Base-by-base conservation (phyloP, 1,140 invertebrate species). In the Drosophila truncata region DNA sequence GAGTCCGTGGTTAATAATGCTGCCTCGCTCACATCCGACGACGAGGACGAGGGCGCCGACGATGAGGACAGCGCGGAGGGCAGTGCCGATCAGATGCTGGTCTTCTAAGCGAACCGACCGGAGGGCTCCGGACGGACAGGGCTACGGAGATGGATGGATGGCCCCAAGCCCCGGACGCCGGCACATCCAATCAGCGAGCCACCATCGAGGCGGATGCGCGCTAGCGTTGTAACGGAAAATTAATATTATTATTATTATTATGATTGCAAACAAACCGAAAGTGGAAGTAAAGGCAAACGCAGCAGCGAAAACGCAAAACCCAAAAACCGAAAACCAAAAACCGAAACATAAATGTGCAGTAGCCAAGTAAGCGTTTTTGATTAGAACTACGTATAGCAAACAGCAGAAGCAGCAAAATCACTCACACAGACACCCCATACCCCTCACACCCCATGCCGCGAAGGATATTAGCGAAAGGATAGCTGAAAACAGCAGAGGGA, bases 21-120 rank as follows among this genome's bases (percentile, higher is more conserved):
- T 92, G 93, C 91, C 93, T 93, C 91, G 91, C 93, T 86, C 86
- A 93, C 81, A 82, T 94, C 93, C 93, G 95, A 95, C 67, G 95
- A 96, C 80, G 95, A 96, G 76, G 95, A 96, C 77, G 95, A 95
- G 55, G 95, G 94, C 35, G 94, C 95, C 78, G 95, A 95, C 75
- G 94, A 94, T 29, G 94, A 95, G 64, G 94, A 96, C 78, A 95
- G 96, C 75, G 93, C 96, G 64, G 96, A 97, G 91, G 96, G 96
- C 31, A 96, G 96, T 58, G 96, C 96, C 63, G 96, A 97, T 93
- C 95, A 96, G 93, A 95, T 96, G 35, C 93, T 96, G 75, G 96
- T 96, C 92, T 96, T 97, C 92, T 97, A 96, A 94, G 91, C 49
- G 44, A 11, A n/a, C 31, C 52, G 18, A 31, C 39, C 31, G 31